Percentiles rank a stretch among this genome's conserved stretches.
Evolutionary conservation across 2,888 invertebrate genomes (phyloP).

Genomic region (Zelleria hepariella): DNA sequence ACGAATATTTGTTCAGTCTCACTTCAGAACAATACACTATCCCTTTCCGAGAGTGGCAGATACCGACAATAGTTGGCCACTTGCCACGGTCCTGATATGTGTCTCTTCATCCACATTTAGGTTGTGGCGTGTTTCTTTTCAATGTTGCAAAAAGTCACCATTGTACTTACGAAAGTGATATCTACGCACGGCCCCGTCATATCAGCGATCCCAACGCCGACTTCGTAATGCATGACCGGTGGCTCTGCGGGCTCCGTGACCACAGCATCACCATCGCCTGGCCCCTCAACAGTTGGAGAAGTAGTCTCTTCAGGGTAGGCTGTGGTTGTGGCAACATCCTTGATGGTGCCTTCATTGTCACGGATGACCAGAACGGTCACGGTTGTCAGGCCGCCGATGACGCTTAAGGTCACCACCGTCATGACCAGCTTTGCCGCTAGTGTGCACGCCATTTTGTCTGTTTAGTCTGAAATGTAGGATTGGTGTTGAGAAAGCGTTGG

Average conservation of each 20-base stretch:
- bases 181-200: constrained; percentile 94
- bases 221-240: constrained; percentile 26
- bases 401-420: constrained; percentile 28
- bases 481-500: not conserved
- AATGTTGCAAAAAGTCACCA: no score
- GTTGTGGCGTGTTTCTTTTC: no score
- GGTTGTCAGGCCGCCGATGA: constrained; percentile 38
- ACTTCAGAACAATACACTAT: no score
- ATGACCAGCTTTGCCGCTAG: constrained; percentile 44
- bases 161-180: constrained; percentile 91
- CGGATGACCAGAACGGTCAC: constrained; percentile 35
- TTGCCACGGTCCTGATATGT: no score
- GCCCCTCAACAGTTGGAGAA: not conserved
- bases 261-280: constrained; percentile 7
- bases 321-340: constrained; percentile 6
- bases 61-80: no score
- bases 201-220: constrained; percentile 93
- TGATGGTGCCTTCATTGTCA: constrained; percentile 12
- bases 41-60: no score
- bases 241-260: not conserved
- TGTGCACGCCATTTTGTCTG: constrained; percentile 33
- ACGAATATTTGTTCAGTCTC: no score
- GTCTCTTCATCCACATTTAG: no score
- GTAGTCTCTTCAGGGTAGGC: constrained; percentile 1
- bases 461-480: not conserved